Percentiles rank a stretch among this genome's conserved stretches.
These are phyloP conservation scores for Polypterus bichir DNA, from an alignment of 2,113 vertebrate genomes.

Conservation along the genomic window DNA sequence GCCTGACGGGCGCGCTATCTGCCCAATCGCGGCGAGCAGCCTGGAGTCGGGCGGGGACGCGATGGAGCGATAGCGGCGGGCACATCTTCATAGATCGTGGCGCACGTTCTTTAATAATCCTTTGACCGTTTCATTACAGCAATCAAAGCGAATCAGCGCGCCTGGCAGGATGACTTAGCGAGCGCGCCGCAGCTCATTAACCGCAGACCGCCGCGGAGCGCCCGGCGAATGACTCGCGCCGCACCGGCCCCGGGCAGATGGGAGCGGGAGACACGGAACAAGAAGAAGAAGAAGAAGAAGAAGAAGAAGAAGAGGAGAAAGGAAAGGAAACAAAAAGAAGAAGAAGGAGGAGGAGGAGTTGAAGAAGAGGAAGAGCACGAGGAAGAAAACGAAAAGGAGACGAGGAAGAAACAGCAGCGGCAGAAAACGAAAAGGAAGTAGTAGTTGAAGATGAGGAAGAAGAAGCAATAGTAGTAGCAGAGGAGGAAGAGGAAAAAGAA, in stretches of 20 bases:
- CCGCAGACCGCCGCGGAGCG: conserved; percentile 40
- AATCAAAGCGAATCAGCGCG: conserved; percentile 52
- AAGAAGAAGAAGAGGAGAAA: neutral
- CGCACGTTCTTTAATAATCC: conserved; percentile 58
- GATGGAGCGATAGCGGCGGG: conserved; percentile 18
- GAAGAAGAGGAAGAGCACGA: neutral
- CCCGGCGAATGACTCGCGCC: conserved; percentile 55
- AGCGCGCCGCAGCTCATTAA: conserved; percentile 58
- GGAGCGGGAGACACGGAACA: neutral
- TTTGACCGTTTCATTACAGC: conserved; percentile 63
- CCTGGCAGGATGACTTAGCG: conserved; percentile 64
- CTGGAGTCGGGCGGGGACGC: conserved; percentile 22
- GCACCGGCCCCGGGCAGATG: conserved; percentile 33
- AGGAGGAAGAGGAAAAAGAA: no score
- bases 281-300: neutral
- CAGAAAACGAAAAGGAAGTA: neutral
- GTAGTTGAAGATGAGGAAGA: no score
- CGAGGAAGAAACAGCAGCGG: conserved; percentile 14
- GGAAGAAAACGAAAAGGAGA: no score
- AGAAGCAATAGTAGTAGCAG: no score
- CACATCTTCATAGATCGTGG: conserved; percentile 11
- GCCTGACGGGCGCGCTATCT: neutral
- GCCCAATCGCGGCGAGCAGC: neutral
- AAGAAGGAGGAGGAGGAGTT: neutral
- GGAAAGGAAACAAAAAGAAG: neutral